Base-by-base conservation (phyloP, 1,140 invertebrate species). In the Uloborus diversus region DNA sequence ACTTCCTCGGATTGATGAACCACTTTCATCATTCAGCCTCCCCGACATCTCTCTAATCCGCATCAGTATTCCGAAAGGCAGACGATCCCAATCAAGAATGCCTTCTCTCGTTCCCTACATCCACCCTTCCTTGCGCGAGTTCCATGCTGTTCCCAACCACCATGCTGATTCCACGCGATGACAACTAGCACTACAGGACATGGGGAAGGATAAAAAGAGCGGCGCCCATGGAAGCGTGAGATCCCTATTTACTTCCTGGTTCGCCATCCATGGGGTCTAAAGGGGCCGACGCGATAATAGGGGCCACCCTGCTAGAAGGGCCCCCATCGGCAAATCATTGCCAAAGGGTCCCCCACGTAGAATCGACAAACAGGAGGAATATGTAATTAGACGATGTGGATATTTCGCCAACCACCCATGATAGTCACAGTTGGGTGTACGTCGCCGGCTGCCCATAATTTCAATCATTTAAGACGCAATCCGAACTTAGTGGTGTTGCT, bases 221-320 rank as follows among this genome's bases (percentile, higher is more conserved):
- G 25, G 20, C 51, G 25, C 53, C 32, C 68, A 57, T 20, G 57
- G 51, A 70, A 57, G 68, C 68, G 68, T 70, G 68, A 70, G 53
- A 70, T 57, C 33, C 53, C 49, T 57, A 57, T 70, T 57, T 56
- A 70, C 68, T 70, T 70, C 51, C 68, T 57, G 7, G 5, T 28
- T 42, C 62, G 62, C 27, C 23, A 65, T 47, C 62, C 17, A 23
- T 37, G 14, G 59, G 59, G 57, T 27, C 9, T 14, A 57, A 70
- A 57, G 53, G 51, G 68, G 51, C 68, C 68, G 51, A 37, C 14
- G 32, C 14, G 14, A 20, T 32, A 33, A 62, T 33, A 62, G 7
- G 53, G 30, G 9, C 68, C 68, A 70, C 68, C 68, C 68, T 57
- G n/a, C 20, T 0, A 70, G 11, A 53, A 25, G 13, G 49, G 20